A percentile compares a stretch with the other conserved stretches of the same genome.
These are phyloP conservation scores for Ariolimax columbianus DNA, from an alignment of 2,888 invertebrate genomes.

Conservation along the genomic window DNA sequence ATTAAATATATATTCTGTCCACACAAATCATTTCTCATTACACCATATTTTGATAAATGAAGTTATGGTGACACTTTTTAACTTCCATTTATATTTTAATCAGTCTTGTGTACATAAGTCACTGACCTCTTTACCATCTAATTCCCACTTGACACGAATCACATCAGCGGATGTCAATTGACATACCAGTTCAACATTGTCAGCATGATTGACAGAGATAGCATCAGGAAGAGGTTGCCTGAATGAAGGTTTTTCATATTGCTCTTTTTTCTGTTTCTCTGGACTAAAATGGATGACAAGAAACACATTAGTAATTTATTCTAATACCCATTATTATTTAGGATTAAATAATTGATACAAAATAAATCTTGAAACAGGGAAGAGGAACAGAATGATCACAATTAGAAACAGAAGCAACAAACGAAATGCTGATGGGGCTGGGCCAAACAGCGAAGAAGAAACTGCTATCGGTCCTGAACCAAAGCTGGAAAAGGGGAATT, in stretches of 20 bases:
- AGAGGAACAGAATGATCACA: neutral
- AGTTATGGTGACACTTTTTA: neutral
- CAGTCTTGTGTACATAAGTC: neutral
- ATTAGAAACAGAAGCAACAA: too few relatives aligned
- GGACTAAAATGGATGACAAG: neutral
- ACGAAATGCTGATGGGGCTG: too few relatives aligned
- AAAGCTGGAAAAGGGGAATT: too few relatives aligned
- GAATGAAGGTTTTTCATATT: constrained; percentile 47
- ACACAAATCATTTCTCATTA: too few relatives aligned
- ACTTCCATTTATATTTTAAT: neutral
- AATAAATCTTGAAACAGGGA: neutral
- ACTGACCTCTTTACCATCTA: constrained; percentile 67
- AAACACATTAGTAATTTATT: neutral
- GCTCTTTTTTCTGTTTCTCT: neutral
- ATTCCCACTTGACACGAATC: constrained; percentile 66
- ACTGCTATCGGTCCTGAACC: too few relatives aligned
- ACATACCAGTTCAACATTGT: constrained; percentile 65
- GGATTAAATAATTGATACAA: neutral
- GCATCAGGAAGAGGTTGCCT: constrained; percentile 61
- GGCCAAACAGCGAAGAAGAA: too few relatives aligned
- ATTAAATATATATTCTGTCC: too few relatives aligned
- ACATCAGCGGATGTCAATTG: constrained; percentile 59
- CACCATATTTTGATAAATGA: too few relatives aligned
- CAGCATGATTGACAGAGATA: constrained; percentile 60
- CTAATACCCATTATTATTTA: neutral